Conservation (phyloP, 2,888 invertebrate genomes). For the Scelioninae gen. 1 region DNA sequence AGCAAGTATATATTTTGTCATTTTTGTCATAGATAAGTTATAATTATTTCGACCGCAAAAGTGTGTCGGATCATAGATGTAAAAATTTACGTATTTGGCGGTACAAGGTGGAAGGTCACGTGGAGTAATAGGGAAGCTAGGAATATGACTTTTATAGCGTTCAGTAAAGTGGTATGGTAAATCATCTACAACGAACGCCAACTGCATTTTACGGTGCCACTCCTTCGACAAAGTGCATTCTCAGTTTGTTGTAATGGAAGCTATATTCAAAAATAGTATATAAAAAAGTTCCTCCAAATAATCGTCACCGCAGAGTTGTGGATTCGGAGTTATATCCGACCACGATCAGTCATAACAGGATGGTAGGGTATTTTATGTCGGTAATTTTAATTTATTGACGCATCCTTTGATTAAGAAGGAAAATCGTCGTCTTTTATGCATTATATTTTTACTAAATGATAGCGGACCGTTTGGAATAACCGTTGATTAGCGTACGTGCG, state of each 20-base stretch:
- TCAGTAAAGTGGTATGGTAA: constrained; percentile 75
- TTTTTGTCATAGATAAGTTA: not conserved
- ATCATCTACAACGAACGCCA: constrained; percentile 54
- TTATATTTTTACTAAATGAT: constrained; percentile 59
- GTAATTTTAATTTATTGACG: constrained; percentile 50
- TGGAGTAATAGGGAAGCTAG: constrained; percentile 75
- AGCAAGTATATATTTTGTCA: not conserved
- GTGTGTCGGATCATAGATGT: not conserved
- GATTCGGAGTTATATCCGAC: constrained; percentile 28
- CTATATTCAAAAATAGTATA: constrained; percentile 61
- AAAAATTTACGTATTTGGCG: constrained; percentile 6
- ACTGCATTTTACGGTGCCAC: constrained; percentile 73
- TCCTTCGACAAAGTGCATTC: constrained; percentile 70
- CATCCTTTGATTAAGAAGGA: constrained; percentile 29
- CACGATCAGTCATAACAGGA: constrained; percentile 11
- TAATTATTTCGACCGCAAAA: constrained; percentile 1
- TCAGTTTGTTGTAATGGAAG: constrained; percentile 70
- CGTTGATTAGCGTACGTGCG: constrained; percentile 65
- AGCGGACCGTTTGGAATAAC: constrained; percentile 47
- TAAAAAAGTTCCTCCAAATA: constrained; percentile 62
- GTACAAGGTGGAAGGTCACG: constrained; percentile 32
- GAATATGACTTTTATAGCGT: constrained; percentile 75
- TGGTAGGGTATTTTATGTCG: constrained; percentile 12
- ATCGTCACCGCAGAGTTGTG: constrained; percentile 23
- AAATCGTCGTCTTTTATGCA: constrained; percentile 44